Evolutionary conservation across 2,888 invertebrate genomes (phyloP), one percentile per base, ranked within the genome.

Genomic region (Sipha maydis): DNA sequence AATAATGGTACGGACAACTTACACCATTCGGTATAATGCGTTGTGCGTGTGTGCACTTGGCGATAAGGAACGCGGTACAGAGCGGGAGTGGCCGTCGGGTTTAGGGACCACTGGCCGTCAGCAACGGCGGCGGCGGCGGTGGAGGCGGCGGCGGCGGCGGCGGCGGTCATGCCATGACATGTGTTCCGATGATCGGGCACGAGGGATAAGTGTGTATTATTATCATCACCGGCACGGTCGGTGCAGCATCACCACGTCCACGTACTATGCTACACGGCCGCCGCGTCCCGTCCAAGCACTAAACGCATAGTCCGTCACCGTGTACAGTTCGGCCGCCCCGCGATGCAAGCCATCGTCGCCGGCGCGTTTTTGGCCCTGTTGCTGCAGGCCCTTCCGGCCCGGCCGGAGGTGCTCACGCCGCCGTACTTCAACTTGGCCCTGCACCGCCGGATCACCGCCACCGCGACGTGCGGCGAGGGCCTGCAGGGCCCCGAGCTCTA

Each of bases 351-450:
- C 38, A 75, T 21, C 79, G 79, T 31, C 79, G 77, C 31, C 82
- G 79, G 61, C 54, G 21, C 34, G 73, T 25, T 67, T 3, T 69
- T 25, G 69, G 25, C 41, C 34, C n/a, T 56, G 67, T 21, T n/a
- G 21, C 71, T 71, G 48, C 48, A 56, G 31, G 75, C 67, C 56
- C 48, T 38, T 0, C 90, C 90, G 78, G 90, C 90, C 38, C 90
- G 90, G 89, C 90, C 89, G 41, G 89, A 89, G 54, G 94, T 95
- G 91, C 93, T 96, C 83, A 97, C 97, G 88, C 99, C 99, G 90
- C 98, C 98, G 28, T 98, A 98, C 92, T 98, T 99, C 92, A 99
- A 99, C 93, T 94, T 99, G 91, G 99, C 99, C 83, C 95, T 96
- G 91, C 97, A 97, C 80, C 95, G 97, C 91, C 95, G 95, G 91